Conservation (phyloP, 1,140 invertebrate genomes). For the Amphibalanus amphitrite region DNA sequence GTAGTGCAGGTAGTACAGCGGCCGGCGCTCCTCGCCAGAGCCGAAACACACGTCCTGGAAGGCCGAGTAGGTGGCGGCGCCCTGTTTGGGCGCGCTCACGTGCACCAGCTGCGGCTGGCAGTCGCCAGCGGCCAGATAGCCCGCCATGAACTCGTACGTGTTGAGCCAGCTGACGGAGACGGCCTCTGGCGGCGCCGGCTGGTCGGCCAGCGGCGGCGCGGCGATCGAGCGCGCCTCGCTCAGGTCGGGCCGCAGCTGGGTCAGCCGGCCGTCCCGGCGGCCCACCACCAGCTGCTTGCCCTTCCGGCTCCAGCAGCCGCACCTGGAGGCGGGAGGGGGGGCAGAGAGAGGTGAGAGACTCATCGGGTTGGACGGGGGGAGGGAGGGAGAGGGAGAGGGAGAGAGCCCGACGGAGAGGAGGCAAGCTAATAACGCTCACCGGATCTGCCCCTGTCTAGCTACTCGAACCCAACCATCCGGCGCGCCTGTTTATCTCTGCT, state of each 20-base stretch:
- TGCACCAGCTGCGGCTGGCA: not conserved
- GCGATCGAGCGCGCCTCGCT: conserved; percentile 48
- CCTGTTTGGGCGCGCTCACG: not conserved
- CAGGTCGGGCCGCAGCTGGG: conserved; percentile 65
- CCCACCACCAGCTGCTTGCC: conserved; percentile 76
- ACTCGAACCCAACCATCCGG: too few relatives aligned
- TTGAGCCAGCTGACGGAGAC: not conserved
- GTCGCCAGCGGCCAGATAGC: not conserved
- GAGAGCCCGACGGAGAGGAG: too few relatives aligned
- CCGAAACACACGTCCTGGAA: not conserved
- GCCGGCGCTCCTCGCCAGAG: not conserved
- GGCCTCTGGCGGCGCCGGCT: not conserved
- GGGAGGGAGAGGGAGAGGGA: too few relatives aligned
- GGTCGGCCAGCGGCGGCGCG: conserved; percentile 32
- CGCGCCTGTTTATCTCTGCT: too few relatives aligned
- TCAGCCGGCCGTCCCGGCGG: conserved; percentile 47
- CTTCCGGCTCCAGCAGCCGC: conserved; percentile 73
- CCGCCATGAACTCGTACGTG: conserved; percentile 2
- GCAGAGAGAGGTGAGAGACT: too few relatives aligned
- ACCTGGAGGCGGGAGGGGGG: too few relatives aligned
- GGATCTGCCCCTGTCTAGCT: too few relatives aligned
- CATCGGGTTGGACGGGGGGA: too few relatives aligned
- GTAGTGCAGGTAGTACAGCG: not conserved
- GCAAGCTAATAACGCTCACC: too few relatives aligned
- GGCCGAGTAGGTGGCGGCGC: not conserved